phyloP scores from a whole-genome alignment of 2,797 vertebrate genomes.

The Euphonia xanthogaster region DNA sequence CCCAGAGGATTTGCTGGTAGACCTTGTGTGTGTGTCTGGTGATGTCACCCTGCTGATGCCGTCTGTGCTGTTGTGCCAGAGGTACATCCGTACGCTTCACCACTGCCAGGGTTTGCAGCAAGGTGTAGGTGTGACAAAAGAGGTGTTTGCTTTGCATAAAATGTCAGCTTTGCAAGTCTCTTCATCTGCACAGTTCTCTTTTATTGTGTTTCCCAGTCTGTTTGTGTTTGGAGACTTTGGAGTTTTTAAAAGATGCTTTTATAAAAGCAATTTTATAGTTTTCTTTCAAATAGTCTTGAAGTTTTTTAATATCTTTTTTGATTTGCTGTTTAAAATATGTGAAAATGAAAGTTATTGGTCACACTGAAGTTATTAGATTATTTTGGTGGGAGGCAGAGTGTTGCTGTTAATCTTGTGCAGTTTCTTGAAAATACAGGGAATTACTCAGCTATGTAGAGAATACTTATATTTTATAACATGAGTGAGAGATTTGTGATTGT shows the following conservation, averaged over 20 bases:
- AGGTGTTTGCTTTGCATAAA: neutral
- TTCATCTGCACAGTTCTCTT: neutral
- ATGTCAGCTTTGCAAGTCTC: neutral
- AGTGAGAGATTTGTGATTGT: neutral
- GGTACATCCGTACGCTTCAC: neutral
- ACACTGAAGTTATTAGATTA: neutral
- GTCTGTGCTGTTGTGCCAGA: neutral
- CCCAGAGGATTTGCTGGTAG: neutral
- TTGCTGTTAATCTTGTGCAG: neutral
- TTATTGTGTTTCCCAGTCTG: neutral
- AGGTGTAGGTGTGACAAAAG: neutral
- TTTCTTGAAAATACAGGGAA: neutral
- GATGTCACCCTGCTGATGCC: neutral
- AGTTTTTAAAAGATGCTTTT: neutral
- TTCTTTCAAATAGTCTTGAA: neutral
- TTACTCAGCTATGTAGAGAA: neutral
- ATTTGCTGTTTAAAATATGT: fast-evolving
- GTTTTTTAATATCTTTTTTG: neutral
- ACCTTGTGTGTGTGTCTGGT: neutral
- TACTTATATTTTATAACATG: neutral
- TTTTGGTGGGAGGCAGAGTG: neutral
- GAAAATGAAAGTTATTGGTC: neutral
- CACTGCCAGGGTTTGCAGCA: neutral
- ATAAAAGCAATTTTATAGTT: neutral
- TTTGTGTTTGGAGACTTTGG: neutral